These are phyloP conservation scores for Pelochelys cantorii DNA, from an alignment of 2,797 vertebrate genomes.

Conservation along the genomic window DNA sequence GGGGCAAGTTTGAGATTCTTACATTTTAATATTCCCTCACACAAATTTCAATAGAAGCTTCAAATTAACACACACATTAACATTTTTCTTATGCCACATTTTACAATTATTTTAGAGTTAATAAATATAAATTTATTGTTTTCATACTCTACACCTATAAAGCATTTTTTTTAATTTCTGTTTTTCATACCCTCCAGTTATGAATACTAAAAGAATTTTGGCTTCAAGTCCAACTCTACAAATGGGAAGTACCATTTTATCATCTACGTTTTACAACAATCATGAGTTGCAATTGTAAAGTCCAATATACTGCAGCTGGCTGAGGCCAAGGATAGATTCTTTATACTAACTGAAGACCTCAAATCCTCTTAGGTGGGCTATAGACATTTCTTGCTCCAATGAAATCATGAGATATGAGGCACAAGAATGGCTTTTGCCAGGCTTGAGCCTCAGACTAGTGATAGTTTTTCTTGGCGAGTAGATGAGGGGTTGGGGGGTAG, in stretches of 20 bases:
- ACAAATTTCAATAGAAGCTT: background rate
- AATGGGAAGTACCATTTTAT: background rate
- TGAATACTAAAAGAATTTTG: background rate
- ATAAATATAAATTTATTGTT: background rate
- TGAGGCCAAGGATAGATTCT: background rate
- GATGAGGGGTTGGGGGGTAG: background rate
- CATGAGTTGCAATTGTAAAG: background rate
- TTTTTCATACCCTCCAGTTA: background rate
- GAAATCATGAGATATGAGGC: background rate
- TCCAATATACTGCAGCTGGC: background rate
- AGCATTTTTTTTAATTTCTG: background rate
- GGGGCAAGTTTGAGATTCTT: background rate
- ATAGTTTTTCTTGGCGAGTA: background rate
- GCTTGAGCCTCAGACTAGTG: background rate
- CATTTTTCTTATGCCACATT: background rate
- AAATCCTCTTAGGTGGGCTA: background rate
- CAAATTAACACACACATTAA: background rate
- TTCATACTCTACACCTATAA: background rate
- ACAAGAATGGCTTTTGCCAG: background rate
- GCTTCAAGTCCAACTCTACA: background rate
- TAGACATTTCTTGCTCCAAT: background rate
- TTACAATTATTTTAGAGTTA: background rate
- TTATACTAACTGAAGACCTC: background rate
- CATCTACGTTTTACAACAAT: background rate
- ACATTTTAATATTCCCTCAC: background rate